Percentiles rank a stretch among this genome's conserved stretches.
phyloP scores from a whole-genome alignment of 2,797 vertebrate genomes.

The Caiman crocodilus region DNA sequence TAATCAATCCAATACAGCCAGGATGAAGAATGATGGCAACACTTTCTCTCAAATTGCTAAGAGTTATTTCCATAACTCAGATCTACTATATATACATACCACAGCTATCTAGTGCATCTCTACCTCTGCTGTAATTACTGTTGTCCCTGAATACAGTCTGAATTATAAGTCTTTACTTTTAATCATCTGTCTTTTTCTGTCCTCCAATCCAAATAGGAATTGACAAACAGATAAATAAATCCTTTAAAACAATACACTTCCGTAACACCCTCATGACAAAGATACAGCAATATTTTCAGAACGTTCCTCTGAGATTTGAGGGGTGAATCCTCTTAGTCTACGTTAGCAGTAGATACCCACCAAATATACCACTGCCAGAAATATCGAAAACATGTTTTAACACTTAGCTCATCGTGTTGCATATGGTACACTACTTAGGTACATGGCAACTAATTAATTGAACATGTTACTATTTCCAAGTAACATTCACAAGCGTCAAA shows the following conservation, averaged over 20 bases:
- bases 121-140: background rate
- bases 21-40: no score
- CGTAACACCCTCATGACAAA: background rate
- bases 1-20: no score
- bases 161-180: background rate
- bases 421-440: background rate
- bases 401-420: background rate
- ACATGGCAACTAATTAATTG: background rate
- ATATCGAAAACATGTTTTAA: background rate
- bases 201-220: background rate
- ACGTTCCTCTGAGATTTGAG: background rate
- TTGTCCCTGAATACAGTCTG: background rate
- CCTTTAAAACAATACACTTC: background rate
- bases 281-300: background rate
- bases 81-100: accelerated
- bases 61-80: background rate
- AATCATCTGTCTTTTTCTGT: background rate
- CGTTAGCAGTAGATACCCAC: background rate
- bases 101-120: background rate
- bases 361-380: background rate
- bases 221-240: background rate
- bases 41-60: background rate
- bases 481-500: background rate
- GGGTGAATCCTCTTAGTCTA: background rate
- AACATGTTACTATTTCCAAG: background rate